A percentile compares a stretch with the other conserved stretches of the same genome.
These are phyloP conservation scores for Gastrophryne carolinensis DNA, from an alignment of 2,797 vertebrate species.

Conservation along the genomic window DNA sequence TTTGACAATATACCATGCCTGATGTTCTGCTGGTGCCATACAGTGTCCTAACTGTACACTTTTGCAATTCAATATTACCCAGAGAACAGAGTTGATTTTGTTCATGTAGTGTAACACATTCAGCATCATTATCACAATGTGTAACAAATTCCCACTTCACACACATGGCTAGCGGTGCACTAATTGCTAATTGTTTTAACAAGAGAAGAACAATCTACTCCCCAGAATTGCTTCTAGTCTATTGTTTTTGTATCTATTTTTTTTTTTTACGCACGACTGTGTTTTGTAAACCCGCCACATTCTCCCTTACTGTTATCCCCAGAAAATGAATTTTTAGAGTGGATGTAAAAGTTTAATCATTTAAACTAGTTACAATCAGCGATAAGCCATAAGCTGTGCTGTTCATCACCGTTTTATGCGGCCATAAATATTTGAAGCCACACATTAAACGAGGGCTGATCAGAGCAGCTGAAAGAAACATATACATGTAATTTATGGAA, in stretches of 20 bases:
- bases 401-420: slow-evolving; percentile 61
- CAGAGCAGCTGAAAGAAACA: slow-evolving; percentile 58
- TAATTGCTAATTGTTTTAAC: slow-evolving; percentile 33
- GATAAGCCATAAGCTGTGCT: slow-evolving; percentile 60
- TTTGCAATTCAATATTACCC: background rate
- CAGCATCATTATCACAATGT: slow-evolving; percentile 24
- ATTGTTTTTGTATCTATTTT: background rate
- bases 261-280: background rate
- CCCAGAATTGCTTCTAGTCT: background rate
- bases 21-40: background rate
- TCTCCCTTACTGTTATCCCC: slow-evolving; percentile 53
- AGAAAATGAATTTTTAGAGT: slow-evolving; percentile 58
- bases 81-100: background rate
- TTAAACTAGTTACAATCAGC: slow-evolving; percentile 63
- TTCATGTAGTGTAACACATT: slow-evolving; percentile 12
- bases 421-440: slow-evolving; percentile 60
- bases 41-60: background rate
- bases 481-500: slow-evolving; percentile 62
- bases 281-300: slow-evolving; percentile 10
- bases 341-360: slow-evolving; percentile 64
- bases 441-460: slow-evolving; percentile 60
- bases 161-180: slow-evolving; percentile 6
- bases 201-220: slow-evolving; percentile 13
- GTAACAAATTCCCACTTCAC: slow-evolving; percentile 5
- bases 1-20: background rate